phyloP scores from a whole-genome alignment of 2,797 vertebrate genomes.

The Sebastes variabilis region DNA sequence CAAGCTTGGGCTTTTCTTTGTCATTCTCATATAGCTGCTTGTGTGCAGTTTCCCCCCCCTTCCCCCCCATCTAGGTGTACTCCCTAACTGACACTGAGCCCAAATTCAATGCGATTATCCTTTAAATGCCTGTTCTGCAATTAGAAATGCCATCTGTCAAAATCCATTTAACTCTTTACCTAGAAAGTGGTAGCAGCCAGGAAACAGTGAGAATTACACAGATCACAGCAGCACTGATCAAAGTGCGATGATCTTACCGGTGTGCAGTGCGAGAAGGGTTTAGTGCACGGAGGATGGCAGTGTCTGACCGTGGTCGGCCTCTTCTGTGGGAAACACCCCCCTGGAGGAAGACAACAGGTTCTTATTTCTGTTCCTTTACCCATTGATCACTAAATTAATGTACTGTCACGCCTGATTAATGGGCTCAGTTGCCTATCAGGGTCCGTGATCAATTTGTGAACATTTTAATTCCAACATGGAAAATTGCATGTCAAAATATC shows the following conservation, averaged over 20 bases:
- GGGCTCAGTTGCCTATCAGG: conserved; percentile 66
- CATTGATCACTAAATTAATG: conserved; percentile 79
- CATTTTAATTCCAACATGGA: conserved; percentile 80
- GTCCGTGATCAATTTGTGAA: conserved; percentile 76
- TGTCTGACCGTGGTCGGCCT: conserved; percentile 87
- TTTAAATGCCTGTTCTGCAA: conserved; percentile 37
- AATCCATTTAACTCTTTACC: conserved; percentile 23
- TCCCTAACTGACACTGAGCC: conserved; percentile 20
- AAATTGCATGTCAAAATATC: conserved; percentile 83
- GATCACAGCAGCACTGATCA: conserved; percentile 30
- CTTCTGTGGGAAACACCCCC: conserved; percentile 89
- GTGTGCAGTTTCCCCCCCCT: neutral
- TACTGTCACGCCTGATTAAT: conserved; percentile 79
- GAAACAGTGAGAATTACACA: conserved; percentile 11
- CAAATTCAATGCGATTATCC: conserved; percentile 44
- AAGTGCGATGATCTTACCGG: conserved; percentile 84
- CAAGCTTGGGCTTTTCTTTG: conserved; percentile 21
- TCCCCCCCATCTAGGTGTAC: neutral
- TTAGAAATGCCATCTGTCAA: conserved; percentile 53
- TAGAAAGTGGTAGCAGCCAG: neutral
- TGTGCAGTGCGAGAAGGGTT: conserved; percentile 96
- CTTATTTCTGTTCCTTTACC: conserved; percentile 47
- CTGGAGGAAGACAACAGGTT: conserved; percentile 78
- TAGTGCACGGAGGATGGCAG: conserved; percentile 93
- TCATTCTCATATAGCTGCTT: conserved; percentile 12